Percentiles rank a stretch among this genome's conserved stretches.
phyloP scores from a whole-genome alignment of 2,113 vertebrate species.

The Microcebus murinus region DNA sequence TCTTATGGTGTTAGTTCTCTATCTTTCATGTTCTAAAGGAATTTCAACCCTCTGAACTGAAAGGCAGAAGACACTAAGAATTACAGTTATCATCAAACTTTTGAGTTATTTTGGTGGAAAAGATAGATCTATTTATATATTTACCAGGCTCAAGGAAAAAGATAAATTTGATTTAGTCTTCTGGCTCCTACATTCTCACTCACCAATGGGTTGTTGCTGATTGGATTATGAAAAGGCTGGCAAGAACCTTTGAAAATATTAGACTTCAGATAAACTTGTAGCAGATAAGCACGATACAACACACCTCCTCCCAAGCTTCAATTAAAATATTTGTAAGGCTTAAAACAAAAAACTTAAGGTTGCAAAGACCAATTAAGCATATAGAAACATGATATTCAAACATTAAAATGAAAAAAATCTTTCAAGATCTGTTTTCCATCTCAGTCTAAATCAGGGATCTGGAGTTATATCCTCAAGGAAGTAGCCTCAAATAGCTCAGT shows the following conservation, averaged over 20 bases:
- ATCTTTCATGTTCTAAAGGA: background rate
- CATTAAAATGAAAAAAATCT: constrained; percentile 3
- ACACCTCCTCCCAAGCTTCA: background rate
- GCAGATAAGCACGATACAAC: background rate
- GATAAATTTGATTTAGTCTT: background rate
- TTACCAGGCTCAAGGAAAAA: constrained; percentile 18
- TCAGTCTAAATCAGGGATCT: background rate
- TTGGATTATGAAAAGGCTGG: constrained; percentile 20
- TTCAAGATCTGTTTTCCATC: background rate
- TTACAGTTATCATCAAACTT: background rate
- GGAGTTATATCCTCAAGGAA: background rate
- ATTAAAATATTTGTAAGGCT: constrained; percentile 32
- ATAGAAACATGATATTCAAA: constrained; percentile 65
- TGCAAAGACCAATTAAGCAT: constrained; percentile 37
- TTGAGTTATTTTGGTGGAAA: constrained; percentile 2
- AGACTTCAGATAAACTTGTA: constrained; percentile 9
- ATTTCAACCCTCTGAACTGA: background rate
- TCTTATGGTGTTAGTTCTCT: background rate
- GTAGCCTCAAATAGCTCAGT: background rate
- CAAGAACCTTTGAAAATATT: constrained; percentile 39
- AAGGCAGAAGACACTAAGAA: constrained; percentile 16
- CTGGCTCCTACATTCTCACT: background rate
- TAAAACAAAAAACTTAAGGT: background rate
- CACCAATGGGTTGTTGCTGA: background rate
- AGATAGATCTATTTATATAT: background rate